Conservation (phyloP, 2,797 vertebrate genomes). For the Galagoides demidoff region DNA sequence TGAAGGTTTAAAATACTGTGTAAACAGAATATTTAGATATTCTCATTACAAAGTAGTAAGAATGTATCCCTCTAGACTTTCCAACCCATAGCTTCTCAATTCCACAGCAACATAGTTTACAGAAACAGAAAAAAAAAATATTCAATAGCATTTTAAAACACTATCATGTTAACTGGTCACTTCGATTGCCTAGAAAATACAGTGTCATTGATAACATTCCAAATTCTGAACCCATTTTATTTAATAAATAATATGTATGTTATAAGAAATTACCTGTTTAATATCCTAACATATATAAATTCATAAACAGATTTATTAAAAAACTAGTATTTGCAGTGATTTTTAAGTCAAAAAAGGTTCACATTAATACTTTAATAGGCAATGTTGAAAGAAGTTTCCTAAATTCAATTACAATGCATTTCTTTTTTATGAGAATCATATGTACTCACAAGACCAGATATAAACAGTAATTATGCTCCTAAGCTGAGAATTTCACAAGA, state of each 20-base stretch:
- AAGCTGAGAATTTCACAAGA: slow-evolving; percentile 16
- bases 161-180: not conserved
- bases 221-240: not conserved
- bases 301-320: slow-evolving; percentile 34
- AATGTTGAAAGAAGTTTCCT: slow-evolving; percentile 7
- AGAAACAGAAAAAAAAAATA: not conserved
- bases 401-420: not conserved
- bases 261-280: slow-evolving; percentile 5
- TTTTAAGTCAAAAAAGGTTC: slow-evolving; percentile 34
- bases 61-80: not conserved
- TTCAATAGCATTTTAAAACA: not conserved
- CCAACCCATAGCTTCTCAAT: not conserved
- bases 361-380: slow-evolving; percentile 55
- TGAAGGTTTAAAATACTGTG: not conserved
- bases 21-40: not conserved
- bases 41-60: not conserved
- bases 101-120: not conserved
- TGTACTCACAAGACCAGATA: not conserved
- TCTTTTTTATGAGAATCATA: slow-evolving; percentile 34
- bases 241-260: not conserved
- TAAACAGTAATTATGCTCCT: slow-evolving; percentile 43
- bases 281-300: not conserved
- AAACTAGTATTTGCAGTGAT: slow-evolving; percentile 13
- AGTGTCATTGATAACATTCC: not conserved
- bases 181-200: not conserved